These are phyloP conservation scores for Tetragnatha montana DNA, from an alignment of 2,888 invertebrate species.

Conservation along the genomic window DNA sequence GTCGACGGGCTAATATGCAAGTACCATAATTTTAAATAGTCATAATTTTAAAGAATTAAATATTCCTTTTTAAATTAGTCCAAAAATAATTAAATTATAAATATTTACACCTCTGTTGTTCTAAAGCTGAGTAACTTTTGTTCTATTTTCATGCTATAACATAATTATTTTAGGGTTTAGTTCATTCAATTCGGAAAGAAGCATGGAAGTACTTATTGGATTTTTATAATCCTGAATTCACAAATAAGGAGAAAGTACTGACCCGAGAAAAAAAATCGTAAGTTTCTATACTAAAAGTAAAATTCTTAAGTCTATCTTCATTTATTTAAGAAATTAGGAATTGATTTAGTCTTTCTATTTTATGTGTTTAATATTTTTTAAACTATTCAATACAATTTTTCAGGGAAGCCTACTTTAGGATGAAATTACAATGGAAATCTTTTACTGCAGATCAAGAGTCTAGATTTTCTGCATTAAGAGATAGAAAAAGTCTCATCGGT, in stretches of 20 bases:
- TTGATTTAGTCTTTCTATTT: neutral
- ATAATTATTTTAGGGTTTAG: slow-evolving; percentile 82
- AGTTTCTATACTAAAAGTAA: slow-evolving; percentile 65
- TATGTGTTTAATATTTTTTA: neutral
- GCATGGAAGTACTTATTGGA: slow-evolving; percentile 97
- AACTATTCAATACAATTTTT: slow-evolving; percentile 15
- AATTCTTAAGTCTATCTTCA: neutral
- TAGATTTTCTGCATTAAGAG: slow-evolving; percentile 90
- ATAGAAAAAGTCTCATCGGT: slow-evolving; percentile 92
- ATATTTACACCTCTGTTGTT: neutral
- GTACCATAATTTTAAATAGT: no score
- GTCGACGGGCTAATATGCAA: no score
- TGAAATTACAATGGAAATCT: slow-evolving; percentile 97
- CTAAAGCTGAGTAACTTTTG: neutral
- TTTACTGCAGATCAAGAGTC: slow-evolving; percentile 91
- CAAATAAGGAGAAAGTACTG: slow-evolving; percentile 83
- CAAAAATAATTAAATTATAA: neutral
- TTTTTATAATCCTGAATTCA: slow-evolving; percentile 90
- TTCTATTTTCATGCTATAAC: neutral
- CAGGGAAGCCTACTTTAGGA: slow-evolving; percentile 89
- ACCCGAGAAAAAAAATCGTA: slow-evolving; percentile 83
- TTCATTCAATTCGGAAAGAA: slow-evolving; percentile 84
- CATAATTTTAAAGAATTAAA: no score
- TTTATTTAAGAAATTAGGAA: neutral
- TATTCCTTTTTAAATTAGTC: no score